phyloP scores from a whole-genome alignment of 2,888 invertebrate species.

The Drosophila gaucha region DNA sequence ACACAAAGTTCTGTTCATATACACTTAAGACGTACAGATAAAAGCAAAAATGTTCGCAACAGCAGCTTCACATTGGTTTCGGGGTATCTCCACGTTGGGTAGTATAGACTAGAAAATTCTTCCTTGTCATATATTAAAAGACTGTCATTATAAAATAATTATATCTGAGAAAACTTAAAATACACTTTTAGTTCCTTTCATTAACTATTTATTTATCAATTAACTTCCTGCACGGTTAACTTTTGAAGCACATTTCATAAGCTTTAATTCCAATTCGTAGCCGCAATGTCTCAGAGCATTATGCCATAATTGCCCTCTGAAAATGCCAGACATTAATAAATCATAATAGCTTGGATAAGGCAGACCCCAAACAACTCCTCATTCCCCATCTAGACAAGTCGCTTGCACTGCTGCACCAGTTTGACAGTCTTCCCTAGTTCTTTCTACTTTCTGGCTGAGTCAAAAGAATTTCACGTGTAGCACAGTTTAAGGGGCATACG shows the following conservation, averaged over 20 bases:
- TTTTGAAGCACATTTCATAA: not conserved
- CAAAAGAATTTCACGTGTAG: constrained; percentile 31
- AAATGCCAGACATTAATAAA: constrained; percentile 58
- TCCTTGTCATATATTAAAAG: too few species aligned
- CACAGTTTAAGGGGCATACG: constrained; percentile 50
- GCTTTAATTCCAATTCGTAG: constrained; percentile 7
- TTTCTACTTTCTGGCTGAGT: constrained; percentile 7
- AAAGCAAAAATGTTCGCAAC: too few species aligned
- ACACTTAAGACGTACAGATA: too few species aligned
- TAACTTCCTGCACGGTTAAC: constrained; percentile 1
- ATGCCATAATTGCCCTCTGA: constrained; percentile 43
- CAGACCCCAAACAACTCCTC: not conserved
- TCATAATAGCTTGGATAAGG: constrained; percentile 22
- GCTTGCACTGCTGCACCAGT: constrained; percentile 68
- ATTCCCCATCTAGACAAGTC: not conserved
- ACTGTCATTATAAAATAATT: too few species aligned
- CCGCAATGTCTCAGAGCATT: constrained; percentile 19
- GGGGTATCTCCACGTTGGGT: too few species aligned
- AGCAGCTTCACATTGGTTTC: too few species aligned
- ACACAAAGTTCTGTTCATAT: too few species aligned
- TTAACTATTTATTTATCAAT: constrained; percentile 33
- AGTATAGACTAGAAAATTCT: too few species aligned
- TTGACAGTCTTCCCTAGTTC: constrained; percentile 43
- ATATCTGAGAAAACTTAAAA: too few species aligned
- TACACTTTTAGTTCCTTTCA: constrained; percentile 1